Conservation (phyloP, 2,888 invertebrate species). For the Caenorhabditis angaria region DNA sequence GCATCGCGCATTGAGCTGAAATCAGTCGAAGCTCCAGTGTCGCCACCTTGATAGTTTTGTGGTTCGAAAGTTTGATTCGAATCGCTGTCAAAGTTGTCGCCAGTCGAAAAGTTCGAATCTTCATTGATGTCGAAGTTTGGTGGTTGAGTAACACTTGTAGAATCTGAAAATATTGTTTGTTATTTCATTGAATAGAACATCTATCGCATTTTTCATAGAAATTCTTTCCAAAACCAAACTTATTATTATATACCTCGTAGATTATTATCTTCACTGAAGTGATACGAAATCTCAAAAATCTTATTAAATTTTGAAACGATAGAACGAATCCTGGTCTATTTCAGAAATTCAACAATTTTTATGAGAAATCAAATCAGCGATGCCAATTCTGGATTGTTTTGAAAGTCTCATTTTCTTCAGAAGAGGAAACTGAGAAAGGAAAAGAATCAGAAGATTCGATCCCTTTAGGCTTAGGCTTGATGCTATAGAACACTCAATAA, state of each 20-base stretch:
- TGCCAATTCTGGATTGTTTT: not conserved
- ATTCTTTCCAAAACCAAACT: too few species aligned
- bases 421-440: too few species aligned
- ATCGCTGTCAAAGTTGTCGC: conserved; percentile 64
- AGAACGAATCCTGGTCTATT: not conserved
- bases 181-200: not conserved
- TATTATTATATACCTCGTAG: not conserved
- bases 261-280: not conserved
- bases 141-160: conserved; percentile 29
- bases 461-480: too few species aligned
- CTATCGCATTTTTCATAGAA: not conserved
- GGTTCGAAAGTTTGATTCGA: conserved; percentile 65
- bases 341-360: not conserved
- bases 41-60: conserved; percentile 36
- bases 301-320: not conserved
- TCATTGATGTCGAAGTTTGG: conserved; percentile 56
- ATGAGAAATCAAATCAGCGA: not conserved
- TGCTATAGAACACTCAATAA: not conserved
- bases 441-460: too few species aligned
- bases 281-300: not conserved
- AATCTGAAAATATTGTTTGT: conserved; percentile 17
- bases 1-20: conserved; percentile 67
- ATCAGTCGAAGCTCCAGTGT: conserved; percentile 55
- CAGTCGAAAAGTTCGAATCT: conserved; percentile 70
- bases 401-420: not conserved